Evolutionary conservation across 2,888 invertebrate species (phyloP), one percentile per base, ranked within the genome.

Genomic region (Drosophila crucigera): DNA sequence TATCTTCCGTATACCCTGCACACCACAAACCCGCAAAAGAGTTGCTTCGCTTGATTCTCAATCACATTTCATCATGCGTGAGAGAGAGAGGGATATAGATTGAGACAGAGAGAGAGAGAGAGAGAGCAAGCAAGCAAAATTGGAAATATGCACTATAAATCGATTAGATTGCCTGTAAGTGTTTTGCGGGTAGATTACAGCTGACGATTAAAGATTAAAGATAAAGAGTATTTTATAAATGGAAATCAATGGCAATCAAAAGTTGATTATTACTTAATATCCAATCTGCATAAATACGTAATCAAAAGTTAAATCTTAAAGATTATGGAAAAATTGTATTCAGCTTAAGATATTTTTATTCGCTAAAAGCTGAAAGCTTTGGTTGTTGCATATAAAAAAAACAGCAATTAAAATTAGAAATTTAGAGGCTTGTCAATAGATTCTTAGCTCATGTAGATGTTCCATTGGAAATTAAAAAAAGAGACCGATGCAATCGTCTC

Each of bases 1-100:
- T 68, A 39, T 31, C 67, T 78, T 78, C 78, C 73, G 65, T 78
- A 73, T 77, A 77, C 78, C 62, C 77, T 66, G 60, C 11, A 53
- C 16, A 19, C 4, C 2, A 22, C 33, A 11, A 22, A 1, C 33
- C 2, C 47, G 47, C 1, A 10, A 22, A 43, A 22, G 63, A 11
- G 22, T 54, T 16, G 63, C 0, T n/a, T 25, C 47, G 16, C 47
- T 47, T 47, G 2, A 25, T 25, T 25, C 16, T 7, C 25, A 25
- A 25, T 25, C 22, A 16, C 47, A 7, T 22, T 47, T 7, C 7
- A 6, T 43, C 6, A 22, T 14, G 22, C 22, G n/a, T n/a, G 5
- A n/a, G 41, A 39, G 6, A 19, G 19, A 39, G 39, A 9, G 9
- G 4, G 9, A 39, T 1, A 37, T 4, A 35, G 35, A 37, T 1